These are phyloP conservation scores for Drosophila ercepeae DNA, from an alignment of 1,140 invertebrate species.

Conservation along the genomic window DNA sequence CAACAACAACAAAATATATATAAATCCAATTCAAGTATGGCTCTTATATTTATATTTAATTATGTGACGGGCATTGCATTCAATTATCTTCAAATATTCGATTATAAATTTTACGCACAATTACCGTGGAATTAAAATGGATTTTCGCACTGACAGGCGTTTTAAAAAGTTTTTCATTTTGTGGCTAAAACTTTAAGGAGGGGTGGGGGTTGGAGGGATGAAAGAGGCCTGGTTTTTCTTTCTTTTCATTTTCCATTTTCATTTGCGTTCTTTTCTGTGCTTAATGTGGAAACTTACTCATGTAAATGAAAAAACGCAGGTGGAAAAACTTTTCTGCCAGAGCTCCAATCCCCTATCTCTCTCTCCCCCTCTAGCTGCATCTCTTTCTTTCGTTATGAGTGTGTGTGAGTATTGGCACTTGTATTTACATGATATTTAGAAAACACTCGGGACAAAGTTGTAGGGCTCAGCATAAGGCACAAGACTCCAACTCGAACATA, in stretches of 20 bases:
- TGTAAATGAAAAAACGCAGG: conserved; percentile 76
- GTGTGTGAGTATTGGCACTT: conserved; percentile 57
- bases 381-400: background rate
- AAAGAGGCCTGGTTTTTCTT: conserved; percentile 60
- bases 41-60: conserved; percentile 17
- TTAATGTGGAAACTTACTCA: conserved; percentile 79
- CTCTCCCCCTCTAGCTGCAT: background rate
- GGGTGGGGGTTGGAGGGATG: background rate
- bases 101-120: conserved; percentile 28
- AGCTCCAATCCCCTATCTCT: conserved; percentile 4
- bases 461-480: conserved; percentile 16
- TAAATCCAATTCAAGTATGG: conserved; percentile 10
- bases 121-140: conserved; percentile 31
- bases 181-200: conserved; percentile 11
- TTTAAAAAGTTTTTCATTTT: conserved; percentile 14
- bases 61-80: conserved; percentile 10
- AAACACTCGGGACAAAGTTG: conserved; percentile 50
- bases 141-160: conserved; percentile 6
- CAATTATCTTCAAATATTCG: conserved; percentile 36
- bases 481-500: conserved; percentile 39
- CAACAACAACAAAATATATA: background rate
- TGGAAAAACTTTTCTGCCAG: conserved; percentile 63
- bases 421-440: conserved; percentile 63
- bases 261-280: conserved; percentile 35
- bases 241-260: conserved; percentile 27